Evolutionary conservation across 1,140 invertebrate species (phyloP).

Genomic region (Bombus fervidus): DNA sequence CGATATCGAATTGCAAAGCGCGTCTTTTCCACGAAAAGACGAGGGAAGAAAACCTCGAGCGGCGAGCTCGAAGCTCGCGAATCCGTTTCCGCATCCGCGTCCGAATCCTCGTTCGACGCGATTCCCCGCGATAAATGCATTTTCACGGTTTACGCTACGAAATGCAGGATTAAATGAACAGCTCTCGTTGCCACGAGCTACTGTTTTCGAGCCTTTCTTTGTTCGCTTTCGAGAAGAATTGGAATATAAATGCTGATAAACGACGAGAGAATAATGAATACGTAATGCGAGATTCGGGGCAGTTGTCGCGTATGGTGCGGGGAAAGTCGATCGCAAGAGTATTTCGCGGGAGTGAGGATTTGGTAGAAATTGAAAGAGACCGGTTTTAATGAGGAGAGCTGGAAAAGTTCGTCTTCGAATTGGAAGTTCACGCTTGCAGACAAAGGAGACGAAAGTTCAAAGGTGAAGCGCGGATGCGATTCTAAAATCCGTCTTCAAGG

Average conservation of each 20-base stretch:
- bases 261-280: neutral
- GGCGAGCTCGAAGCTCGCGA: neutral
- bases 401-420: neutral
- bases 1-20: neutral
- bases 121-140: conserved; percentile 7
- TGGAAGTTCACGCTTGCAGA: neutral
- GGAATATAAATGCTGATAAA: conserved; percentile 4
- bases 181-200: too few species aligned
- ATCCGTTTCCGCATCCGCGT: neutral
- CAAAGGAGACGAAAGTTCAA: neutral
- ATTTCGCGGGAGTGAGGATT: neutral
- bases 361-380: neutral
- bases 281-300: neutral
- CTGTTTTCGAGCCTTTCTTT: neutral
- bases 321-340: neutral
- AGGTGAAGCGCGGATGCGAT: neutral
- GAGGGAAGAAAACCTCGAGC: neutral
- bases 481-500: neutral
- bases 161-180: neutral
- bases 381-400: neutral
- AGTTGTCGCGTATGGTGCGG: neutral
- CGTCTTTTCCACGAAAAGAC: neutral
- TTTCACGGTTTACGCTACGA: neutral
- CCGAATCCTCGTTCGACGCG: neutral
- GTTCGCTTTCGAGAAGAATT: neutral